These are phyloP conservation scores for Pinctada fucata DNA, from an alignment of 2,888 invertebrate species.

Conservation along the genomic window DNA sequence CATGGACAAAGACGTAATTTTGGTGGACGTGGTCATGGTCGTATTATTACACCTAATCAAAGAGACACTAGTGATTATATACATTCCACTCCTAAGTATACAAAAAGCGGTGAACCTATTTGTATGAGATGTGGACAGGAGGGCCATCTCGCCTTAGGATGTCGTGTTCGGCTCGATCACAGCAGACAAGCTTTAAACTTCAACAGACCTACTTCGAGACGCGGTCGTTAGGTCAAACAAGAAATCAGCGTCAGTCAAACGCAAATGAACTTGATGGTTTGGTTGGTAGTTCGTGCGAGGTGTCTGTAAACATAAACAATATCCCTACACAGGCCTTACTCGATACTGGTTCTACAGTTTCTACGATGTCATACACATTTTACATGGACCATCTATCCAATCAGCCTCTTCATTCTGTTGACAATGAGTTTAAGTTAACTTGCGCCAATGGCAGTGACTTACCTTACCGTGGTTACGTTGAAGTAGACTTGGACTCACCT, in stretches of 20 bases:
- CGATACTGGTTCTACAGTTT: conserved; percentile 1
- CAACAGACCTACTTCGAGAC: background rate
- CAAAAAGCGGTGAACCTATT: background rate
- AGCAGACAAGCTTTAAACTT: background rate
- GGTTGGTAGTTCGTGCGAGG: background rate
- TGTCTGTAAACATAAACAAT: conserved; percentile 6
- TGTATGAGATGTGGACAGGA: conserved; percentile 15
- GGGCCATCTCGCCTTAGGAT: conserved; percentile 8
- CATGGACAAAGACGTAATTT: background rate
- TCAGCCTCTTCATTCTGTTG: conserved; percentile 6
- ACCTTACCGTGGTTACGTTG: conserved; percentile 39
- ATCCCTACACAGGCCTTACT: conserved; percentile 1
- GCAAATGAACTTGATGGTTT: background rate
- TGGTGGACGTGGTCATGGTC: background rate
- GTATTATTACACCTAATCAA: background rate
- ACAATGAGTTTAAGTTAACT: background rate
- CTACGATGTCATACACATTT: conserved; percentile 5
- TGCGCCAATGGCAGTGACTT: conserved; percentile 3
- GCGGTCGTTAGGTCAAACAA: conserved; percentile 12
- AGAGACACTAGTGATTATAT: conserved; percentile 4
- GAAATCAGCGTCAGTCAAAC: background rate
- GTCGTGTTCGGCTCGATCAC: background rate
- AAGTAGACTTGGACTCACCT: conserved; percentile 1
- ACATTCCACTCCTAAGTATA: background rate
- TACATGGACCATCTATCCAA: background rate